Percentiles rank a stretch among this genome's conserved stretches.
These are phyloP conservation scores for Neodiprion virginianus DNA, from an alignment of 1,140 invertebrate species.

Conservation along the genomic window DNA sequence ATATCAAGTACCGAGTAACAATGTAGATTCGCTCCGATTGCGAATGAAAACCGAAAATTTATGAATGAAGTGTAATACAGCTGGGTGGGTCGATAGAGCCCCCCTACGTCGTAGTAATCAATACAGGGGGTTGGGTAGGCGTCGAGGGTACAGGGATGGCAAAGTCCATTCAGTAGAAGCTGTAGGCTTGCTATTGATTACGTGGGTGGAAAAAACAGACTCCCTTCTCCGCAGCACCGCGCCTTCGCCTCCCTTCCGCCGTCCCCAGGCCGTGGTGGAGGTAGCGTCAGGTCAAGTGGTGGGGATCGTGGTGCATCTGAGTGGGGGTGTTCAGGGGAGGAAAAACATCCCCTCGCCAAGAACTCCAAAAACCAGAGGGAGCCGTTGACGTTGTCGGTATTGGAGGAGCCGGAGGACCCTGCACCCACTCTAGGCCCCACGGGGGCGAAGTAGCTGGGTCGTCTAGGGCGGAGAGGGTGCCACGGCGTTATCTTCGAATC, in stretches of 20 bases:
- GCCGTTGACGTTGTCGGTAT: neutral
- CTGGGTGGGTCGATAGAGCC: conserved; percentile 55
- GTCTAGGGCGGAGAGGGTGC: too few species aligned
- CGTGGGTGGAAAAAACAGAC: conserved; percentile 46
- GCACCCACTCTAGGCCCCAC: too few species aligned
- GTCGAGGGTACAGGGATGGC: conserved; percentile 47
- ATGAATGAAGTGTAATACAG: conserved; percentile 57
- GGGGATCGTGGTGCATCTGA: neutral
- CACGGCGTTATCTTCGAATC: too few species aligned
- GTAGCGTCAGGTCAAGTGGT: neutral
- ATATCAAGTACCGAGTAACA: too few species aligned
- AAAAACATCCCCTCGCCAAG: too few species aligned
- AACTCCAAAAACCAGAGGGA: neutral
- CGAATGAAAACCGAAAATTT: conserved; percentile 44
- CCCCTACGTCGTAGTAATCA: conserved; percentile 45
- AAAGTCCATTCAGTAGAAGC: conserved; percentile 57
- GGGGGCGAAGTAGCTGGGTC: too few species aligned
- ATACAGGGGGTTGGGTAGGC: conserved; percentile 48
- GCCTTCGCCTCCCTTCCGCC: neutral
- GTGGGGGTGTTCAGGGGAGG: too few species aligned
- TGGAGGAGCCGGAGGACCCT: too few species aligned
- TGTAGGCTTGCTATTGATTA: conserved; percentile 51
- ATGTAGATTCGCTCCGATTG: too few species aligned
- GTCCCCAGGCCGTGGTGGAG: neutral
- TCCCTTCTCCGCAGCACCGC: conserved; percentile 25